A percentile compares a stretch with the other conserved stretches of the same genome.
Conservation (phyloP, 1,140 invertebrate species). For the Babylonia areolata region DNA sequence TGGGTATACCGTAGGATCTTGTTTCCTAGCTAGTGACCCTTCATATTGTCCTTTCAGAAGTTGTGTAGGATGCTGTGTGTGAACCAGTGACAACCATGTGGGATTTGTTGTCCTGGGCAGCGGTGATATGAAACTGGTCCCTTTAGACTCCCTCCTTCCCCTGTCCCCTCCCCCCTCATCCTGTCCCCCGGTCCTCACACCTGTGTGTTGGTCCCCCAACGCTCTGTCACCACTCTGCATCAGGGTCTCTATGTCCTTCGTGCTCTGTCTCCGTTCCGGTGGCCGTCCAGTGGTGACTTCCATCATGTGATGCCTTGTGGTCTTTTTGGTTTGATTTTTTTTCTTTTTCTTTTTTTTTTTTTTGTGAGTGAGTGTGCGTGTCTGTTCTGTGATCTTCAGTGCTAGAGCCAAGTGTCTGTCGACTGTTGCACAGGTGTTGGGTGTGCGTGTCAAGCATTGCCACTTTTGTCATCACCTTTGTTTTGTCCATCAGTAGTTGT, state of each 20-base stretch:
- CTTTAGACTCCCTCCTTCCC: not conserved
- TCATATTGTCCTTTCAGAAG: not conserved
- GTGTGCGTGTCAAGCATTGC: not conserved
- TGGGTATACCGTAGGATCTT: no score
- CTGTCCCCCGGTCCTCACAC: no score
- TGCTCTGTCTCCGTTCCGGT: not conserved
- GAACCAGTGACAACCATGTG: not conserved
- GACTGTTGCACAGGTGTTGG: not conserved
- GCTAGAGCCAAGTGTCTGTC: conserved; percentile 1
- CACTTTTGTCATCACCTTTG: not conserved
- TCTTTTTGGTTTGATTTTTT: no score
- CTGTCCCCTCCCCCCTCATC: not conserved
- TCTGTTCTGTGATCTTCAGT: not conserved
- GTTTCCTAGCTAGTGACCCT: no score
- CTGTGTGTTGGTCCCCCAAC: not conserved
- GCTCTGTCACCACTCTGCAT: conserved; percentile 10
- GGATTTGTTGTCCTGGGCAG: not conserved
- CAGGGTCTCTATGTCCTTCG: not conserved
- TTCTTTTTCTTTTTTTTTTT: no score
- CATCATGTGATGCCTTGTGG: not conserved
- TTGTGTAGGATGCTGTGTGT: not conserved
- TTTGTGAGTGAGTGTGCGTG: not conserved
- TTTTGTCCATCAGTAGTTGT: not conserved
- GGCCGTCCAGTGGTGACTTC: not conserved
- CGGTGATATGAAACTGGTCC: not conserved